Conservation (phyloP, 2,113 vertebrate genomes). For the Charina bottae region DNA sequence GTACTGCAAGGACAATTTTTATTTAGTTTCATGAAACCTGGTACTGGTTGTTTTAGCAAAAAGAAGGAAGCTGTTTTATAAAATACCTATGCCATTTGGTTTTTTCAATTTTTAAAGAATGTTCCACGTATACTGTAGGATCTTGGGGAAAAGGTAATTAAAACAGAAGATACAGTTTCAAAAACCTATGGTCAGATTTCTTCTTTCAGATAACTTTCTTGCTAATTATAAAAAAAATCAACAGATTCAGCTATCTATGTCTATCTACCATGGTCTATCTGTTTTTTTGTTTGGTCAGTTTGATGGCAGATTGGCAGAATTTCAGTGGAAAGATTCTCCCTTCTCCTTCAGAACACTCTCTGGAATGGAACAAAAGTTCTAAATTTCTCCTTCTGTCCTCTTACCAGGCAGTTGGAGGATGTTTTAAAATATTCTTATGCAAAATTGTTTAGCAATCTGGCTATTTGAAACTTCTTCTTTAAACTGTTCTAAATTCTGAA, state of each 20-base stretch:
- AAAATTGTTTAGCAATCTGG: neutral
- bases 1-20: constrained; percentile 59
- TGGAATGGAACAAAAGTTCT: neutral
- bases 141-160: constrained; percentile 6
- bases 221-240: neutral
- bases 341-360: neutral
- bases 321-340: neutral
- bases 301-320: neutral
- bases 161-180: constrained; percentile 40
- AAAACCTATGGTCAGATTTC: constrained; percentile 14
- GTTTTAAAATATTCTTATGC: neutral
- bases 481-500: neutral
- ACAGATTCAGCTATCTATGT: neutral
- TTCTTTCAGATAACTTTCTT: neutral
- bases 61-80: neutral
- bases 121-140: constrained; percentile 34
- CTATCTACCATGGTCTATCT: accelerated
- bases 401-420: neutral
- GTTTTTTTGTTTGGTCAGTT: neutral
- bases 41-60: neutral
- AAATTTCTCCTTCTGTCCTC: neutral
- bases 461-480: neutral
- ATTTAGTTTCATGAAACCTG: constrained; percentile 44
- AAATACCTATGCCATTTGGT: neutral
- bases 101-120: neutral